These are phyloP conservation scores for Macroglossus sobrinus DNA, from an alignment of 2,113 vertebrate species.

Conservation along the genomic window DNA sequence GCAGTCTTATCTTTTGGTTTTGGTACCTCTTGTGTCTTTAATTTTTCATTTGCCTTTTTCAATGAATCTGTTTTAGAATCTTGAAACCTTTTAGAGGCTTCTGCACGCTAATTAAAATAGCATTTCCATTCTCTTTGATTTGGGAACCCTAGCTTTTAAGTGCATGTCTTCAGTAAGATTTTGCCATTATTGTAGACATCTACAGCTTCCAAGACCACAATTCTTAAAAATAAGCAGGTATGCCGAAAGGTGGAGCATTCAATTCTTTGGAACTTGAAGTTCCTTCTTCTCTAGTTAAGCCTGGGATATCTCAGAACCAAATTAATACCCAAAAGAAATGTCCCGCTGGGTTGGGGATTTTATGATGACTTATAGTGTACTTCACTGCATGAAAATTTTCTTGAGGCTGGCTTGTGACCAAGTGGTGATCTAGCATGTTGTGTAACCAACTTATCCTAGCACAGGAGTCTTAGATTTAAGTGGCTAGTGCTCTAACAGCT, in stretches of 20 bases:
- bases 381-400: neutral
- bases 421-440: neutral
- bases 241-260: neutral
- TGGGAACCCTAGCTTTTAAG: neutral
- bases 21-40: neutral
- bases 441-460: neutral
- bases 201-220: neutral
- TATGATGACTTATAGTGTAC: neutral
- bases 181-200: neutral
- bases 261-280: neutral
- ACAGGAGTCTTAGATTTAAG: neutral
- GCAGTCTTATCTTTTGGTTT: neutral
- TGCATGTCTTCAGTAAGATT: neutral
- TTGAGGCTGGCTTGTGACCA: neutral
- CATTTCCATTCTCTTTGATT: neutral
- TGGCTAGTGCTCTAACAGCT: neutral
- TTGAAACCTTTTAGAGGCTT: neutral
- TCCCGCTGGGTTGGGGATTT: neutral
- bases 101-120: neutral
- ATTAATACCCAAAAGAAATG: neutral
- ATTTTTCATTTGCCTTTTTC: neutral
- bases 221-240: neutral
- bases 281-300: neutral
- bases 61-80: neutral
- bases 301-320: neutral